Conservation (phyloP, 1,140 invertebrate genomes). For the Drosophila punjabiensis region DNA sequence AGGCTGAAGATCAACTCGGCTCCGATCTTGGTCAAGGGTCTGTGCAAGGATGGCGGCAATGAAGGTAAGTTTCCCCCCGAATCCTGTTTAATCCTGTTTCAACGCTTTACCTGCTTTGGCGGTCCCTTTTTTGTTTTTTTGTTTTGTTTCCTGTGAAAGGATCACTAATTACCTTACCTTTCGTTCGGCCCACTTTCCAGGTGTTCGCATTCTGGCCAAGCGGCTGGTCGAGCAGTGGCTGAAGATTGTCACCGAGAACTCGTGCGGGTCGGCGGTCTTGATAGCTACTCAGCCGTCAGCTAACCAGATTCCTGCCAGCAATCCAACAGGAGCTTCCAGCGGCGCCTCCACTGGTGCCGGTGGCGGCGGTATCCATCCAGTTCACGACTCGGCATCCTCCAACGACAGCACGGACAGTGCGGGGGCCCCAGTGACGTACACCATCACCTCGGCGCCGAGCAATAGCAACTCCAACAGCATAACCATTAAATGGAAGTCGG, state of each 20-base stretch:
- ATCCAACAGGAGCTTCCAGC: neutral
- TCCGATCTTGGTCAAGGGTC: constrained; percentile 95
- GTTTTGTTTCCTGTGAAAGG: neutral
- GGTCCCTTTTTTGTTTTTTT: too few species aligned
- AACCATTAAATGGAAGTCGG: constrained; percentile 88
- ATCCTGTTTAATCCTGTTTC: neutral
- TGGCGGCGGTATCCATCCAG: neutral
- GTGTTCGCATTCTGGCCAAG: constrained; percentile 90
- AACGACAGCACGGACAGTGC: constrained; percentile 63
- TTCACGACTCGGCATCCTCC: constrained; percentile 49
- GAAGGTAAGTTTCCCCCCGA: constrained; percentile 87
- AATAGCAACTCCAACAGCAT: constrained; percentile 74
- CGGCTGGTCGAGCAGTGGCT: constrained; percentile 96
- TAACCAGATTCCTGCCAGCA: constrained; percentile 1
- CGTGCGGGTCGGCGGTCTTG: constrained; percentile 13
- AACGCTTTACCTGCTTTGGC: constrained; percentile 1
- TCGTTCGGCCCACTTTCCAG: constrained; percentile 85
- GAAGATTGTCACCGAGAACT: constrained; percentile 89
- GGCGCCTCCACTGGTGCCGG: constrained; percentile 1
- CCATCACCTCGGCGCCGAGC: constrained; percentile 69
- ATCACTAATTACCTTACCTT: constrained; percentile 41
- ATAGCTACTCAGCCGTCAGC: constrained; percentile 6
- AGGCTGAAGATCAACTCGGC: constrained; percentile 95
- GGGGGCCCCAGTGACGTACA: constrained; percentile 54
- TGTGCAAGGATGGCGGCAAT: constrained; percentile 93